Conservation (phyloP, 2,113 vertebrate species). For the Salminus brasiliensis region DNA sequence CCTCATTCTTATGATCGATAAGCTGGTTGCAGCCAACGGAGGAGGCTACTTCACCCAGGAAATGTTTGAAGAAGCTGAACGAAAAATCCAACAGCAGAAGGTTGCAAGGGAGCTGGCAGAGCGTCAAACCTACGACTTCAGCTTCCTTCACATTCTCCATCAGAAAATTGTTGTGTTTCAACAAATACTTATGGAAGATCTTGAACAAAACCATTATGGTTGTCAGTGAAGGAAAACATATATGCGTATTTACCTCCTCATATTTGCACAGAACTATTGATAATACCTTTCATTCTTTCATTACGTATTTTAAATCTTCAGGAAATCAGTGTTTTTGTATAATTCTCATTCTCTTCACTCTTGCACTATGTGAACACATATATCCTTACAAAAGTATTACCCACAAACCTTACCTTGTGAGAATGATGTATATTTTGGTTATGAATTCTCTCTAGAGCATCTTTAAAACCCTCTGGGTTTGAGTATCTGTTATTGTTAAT, state of each 20-base stretch:
- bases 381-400: background rate
- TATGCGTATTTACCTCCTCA: background rate
- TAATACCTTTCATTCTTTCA: too few species aligned
- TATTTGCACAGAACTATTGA: background rate
- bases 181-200: background rate
- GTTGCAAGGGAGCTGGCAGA: constrained; percentile 3
- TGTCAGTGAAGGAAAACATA: background rate
- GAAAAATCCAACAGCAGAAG: constrained; percentile 6
- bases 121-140: constrained; percentile 26
- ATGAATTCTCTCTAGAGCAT: too few species aligned
- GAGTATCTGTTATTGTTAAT: too few species aligned
- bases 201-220: background rate
- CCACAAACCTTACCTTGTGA: too few species aligned
- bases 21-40: constrained; percentile 33
- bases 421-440: too few species aligned
- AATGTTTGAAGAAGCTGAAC: constrained; percentile 36
- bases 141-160: constrained; percentile 4
- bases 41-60: constrained; percentile 18
- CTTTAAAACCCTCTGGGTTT: background rate
- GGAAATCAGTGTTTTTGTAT: background rate
- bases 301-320: too few species aligned
- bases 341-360: background rate
- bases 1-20: constrained; percentile 15
- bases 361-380: background rate
- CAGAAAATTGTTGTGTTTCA: constrained; percentile 10